phyloP scores from a whole-genome alignment of 2,888 invertebrate genomes.

The Apotomis capreana region DNA sequence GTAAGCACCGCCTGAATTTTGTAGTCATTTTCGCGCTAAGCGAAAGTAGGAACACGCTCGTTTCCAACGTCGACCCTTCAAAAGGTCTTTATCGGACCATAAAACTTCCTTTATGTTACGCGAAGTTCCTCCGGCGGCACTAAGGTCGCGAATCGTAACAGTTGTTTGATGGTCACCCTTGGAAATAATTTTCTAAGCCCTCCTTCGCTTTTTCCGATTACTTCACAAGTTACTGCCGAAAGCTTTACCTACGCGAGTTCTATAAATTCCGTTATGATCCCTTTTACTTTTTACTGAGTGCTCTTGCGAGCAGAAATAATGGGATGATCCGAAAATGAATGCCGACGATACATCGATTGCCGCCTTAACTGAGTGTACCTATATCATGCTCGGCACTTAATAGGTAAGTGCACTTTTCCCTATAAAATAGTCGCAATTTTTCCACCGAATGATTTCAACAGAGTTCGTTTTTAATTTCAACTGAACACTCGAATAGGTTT shows the following conservation, averaged over 20 bases:
- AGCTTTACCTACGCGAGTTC: constrained; percentile 72
- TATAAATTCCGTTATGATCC: constrained; percentile 78
- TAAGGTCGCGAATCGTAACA: constrained; percentile 47
- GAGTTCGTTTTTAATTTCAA: no score
- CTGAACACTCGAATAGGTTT: no score
- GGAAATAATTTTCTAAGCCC: constrained; percentile 77
- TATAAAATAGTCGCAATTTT: no score
- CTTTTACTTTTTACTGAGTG: constrained; percentile 71
- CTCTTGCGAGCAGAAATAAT: constrained; percentile 68
- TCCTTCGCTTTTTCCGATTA: constrained; percentile 66
- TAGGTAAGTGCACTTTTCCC: not conserved
- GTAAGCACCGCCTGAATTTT: constrained; percentile 42
- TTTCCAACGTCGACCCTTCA: constrained; percentile 68
- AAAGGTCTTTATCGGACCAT: constrained; percentile 78
- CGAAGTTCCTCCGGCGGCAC: constrained; percentile 72
- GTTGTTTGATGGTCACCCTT: constrained; percentile 77
- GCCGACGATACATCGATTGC: constrained; percentile 67
- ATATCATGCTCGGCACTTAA: not conserved
- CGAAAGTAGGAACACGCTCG: constrained; percentile 53
- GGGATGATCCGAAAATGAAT: constrained; percentile 75
- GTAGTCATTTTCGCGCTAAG: constrained; percentile 57
- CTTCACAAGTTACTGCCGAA: constrained; percentile 69
- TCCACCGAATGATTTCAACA: no score
- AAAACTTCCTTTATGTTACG: constrained; percentile 78
- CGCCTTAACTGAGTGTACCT: constrained; percentile 24